Evolutionary conservation across 2,888 invertebrate species (phyloP).

Genomic region (Coleophora deauratella): DNA sequence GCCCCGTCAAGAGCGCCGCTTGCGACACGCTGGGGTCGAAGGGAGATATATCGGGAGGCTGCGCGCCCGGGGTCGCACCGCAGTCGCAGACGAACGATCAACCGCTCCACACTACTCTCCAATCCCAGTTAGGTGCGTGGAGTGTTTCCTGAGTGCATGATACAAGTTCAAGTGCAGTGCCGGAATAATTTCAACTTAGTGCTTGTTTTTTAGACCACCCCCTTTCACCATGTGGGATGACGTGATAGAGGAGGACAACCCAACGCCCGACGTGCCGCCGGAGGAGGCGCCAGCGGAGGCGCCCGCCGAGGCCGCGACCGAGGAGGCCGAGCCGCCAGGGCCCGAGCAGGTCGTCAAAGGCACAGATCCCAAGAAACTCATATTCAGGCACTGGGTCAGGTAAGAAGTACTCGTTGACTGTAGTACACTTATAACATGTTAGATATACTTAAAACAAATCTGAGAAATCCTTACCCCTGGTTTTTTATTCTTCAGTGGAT

Average conservation of each 20-base stretch:
- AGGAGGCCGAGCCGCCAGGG: constrained; percentile 27
- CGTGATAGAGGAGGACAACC: constrained; percentile 60
- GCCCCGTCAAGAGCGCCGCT: constrained; percentile 35
- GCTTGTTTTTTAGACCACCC: constrained; percentile 48
- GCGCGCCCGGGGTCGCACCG: constrained; percentile 40
- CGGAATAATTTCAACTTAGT: constrained; percentile 25
- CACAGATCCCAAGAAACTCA: constrained; percentile 77
- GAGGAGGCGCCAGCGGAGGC: constrained; percentile 30
- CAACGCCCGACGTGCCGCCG: constrained; percentile 35
- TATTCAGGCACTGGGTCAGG: constrained; percentile 90
- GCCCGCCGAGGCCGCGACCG: constrained; percentile 32
- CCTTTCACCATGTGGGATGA: constrained; percentile 72
- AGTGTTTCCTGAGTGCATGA: constrained; percentile 9
- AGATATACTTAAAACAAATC: too few relatives aligned
- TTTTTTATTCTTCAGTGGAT: too few relatives aligned
- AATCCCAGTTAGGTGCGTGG: constrained; percentile 56
- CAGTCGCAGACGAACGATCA: constrained; percentile 66
- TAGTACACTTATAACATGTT: too few relatives aligned
- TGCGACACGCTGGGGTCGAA: constrained; percentile 66
- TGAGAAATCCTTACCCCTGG: too few relatives aligned
- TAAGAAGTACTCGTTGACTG: constrained; percentile 29
- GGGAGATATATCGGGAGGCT: constrained; percentile 68
- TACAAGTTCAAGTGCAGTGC: constrained; percentile 10
- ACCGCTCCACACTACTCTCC: constrained; percentile 60
- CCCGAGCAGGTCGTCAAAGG: constrained; percentile 52